A percentile compares a stretch with the other conserved stretches of the same genome.
Evolutionary conservation across 1,140 invertebrate species (phyloP).

Genomic region (Rhagoletis pomonella): DNA sequence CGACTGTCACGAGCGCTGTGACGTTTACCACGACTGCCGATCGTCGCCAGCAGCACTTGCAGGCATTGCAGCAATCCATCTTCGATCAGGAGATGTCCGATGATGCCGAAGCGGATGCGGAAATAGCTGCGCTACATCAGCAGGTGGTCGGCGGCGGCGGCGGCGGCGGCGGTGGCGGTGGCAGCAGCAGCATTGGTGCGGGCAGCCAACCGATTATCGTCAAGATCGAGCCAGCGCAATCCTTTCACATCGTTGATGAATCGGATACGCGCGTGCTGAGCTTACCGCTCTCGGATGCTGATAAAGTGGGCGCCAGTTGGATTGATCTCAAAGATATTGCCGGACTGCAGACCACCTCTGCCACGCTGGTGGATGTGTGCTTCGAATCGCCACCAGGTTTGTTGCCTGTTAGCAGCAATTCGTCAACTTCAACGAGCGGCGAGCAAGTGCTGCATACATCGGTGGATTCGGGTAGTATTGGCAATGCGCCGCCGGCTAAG

Average conservation of each 20-base stretch:
- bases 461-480: not conserved
- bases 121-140: conserved; percentile 61
- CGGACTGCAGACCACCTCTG: conserved; percentile 64
- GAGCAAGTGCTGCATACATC: not conserved
- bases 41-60: conserved; percentile 49
- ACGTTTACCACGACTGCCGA: not conserved
- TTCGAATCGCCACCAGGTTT: conserved; percentile 61
- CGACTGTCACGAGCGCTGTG: conserved; percentile 55
- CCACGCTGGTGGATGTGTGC: conserved; percentile 69
- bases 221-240: conserved; percentile 71
- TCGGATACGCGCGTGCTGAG: conserved; percentile 69
- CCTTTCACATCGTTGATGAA: conserved; percentile 71
- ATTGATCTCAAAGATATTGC: conserved; percentile 72
- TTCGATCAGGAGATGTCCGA: conserved; percentile 67
- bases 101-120: conserved; percentile 62
- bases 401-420: conserved; percentile 55
- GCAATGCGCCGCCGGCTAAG: not conserved
- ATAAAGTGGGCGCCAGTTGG: conserved; percentile 71
- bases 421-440: conserved; percentile 22
- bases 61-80: conserved; percentile 57
- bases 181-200: conserved; percentile 39
- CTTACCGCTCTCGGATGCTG: conserved; percentile 66
- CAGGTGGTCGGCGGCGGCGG: not conserved
- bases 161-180: not conserved
- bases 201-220: conserved; percentile 70